Conservation (phyloP, 2,113 vertebrate genomes). For the Platichthys flesus region DNA sequence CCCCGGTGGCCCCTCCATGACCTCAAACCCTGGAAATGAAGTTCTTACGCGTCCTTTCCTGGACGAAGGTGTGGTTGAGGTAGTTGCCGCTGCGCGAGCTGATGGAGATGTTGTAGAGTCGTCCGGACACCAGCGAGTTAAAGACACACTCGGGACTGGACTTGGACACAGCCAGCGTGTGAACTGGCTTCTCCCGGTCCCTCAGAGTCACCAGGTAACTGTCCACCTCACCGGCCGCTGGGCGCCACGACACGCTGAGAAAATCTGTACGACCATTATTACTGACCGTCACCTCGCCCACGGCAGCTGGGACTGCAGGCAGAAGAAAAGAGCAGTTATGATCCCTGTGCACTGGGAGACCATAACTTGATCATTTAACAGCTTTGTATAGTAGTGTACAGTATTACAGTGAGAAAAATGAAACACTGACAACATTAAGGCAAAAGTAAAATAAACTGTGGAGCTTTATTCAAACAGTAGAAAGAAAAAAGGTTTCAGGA, state of each 20-base stretch:
- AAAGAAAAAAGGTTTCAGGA: too few species aligned
- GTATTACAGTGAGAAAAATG: too few species aligned
- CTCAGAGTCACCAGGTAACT: conserved; percentile 89
- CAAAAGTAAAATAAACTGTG: too few species aligned
- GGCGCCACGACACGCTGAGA: conserved; percentile 93
- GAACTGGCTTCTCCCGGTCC: conserved; percentile 80
- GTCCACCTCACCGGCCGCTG: conserved; percentile 89
- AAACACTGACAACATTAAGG: too few species aligned
- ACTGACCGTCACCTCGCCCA: conserved; percentile 89
- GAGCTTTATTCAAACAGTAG: too few species aligned
- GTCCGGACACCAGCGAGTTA: conserved; percentile 89
- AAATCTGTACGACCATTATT: conserved; percentile 93
- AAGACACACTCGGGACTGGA: conserved; percentile 89
- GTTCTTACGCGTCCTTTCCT: conserved; percentile 90
- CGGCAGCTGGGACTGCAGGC: conserved; percentile 88
- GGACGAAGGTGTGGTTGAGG: conserved; percentile 86
- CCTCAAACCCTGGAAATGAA: not conserved
- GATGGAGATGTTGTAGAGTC: conserved; percentile 91
- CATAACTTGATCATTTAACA: too few species aligned
- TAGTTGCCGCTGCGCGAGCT: conserved; percentile 88
- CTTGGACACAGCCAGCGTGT: conserved; percentile 84
- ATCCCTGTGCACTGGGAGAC: too few species aligned
- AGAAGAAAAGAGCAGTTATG: too few species aligned
- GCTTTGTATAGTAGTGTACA: too few species aligned
- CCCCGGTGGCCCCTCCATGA: not conserved